phyloP scores from a whole-genome alignment of 35 echinoderm and acorn worm genomes.

The Patiria miniata region DNA sequence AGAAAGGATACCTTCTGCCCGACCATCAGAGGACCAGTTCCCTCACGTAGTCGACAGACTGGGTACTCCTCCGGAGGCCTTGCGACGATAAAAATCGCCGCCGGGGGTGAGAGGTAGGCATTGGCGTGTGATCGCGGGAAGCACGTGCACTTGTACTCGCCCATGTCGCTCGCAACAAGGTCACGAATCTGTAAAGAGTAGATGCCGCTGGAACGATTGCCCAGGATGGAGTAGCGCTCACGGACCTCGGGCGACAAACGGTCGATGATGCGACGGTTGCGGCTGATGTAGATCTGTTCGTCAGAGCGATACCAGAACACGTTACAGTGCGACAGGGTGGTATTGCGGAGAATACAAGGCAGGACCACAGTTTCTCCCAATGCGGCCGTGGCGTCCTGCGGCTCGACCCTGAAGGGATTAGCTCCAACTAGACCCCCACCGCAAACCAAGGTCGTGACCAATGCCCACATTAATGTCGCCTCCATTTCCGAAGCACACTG shows the following conservation, averaged over 20 bases:
- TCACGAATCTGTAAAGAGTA: conserved; percentile 42
- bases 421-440: background rate
- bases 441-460: conserved; percentile 4
- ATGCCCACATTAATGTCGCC: background rate
- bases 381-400: background rate
- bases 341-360: conserved; percentile 39
- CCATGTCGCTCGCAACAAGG: conserved; percentile 29
- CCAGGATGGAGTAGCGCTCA: conserved; percentile 30
- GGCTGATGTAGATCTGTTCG: conserved; percentile 45
- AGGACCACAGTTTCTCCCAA: conserved; percentile 38
- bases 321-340: background rate
- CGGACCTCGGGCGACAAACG: background rate
- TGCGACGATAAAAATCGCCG: conserved; percentile 9
- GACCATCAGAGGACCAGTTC: conserved; percentile 35
- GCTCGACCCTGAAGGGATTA: conserved; percentile 13
- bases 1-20: conserved; percentile 44
- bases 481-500: background rate
- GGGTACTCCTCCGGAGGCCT: conserved; percentile 43
- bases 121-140: background rate
- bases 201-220: conserved; percentile 18
- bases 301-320: conserved; percentile 65
- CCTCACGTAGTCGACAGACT: conserved; percentile 22
- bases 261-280: background rate
- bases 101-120: conserved; percentile 21
- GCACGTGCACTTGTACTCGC: conserved; percentile 57